Percentiles rank a stretch among this genome's conserved stretches.
Conservation (phyloP, 1,140 invertebrate genomes). For the Drosophila paulistorum region DNA sequence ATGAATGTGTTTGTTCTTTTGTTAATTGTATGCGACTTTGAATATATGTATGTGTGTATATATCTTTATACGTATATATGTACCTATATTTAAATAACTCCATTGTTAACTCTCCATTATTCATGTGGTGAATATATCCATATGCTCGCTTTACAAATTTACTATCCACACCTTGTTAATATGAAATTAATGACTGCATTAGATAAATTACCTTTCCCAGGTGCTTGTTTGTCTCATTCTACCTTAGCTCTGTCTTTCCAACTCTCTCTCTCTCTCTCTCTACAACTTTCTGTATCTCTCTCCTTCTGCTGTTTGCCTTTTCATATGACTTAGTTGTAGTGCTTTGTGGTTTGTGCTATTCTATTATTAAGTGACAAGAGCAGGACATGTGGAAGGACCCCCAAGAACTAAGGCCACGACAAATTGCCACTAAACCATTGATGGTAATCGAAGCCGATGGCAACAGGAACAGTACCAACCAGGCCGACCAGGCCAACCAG, state of each 20-base stretch:
- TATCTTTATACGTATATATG: background rate
- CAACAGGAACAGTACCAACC: background rate
- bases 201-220: conserved; percentile 68
- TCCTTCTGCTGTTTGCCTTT: background rate
- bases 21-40: no score
- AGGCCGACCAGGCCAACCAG: background rate
- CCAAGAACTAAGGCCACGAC: conserved; percentile 17
- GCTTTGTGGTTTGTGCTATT: conserved; percentile 34
- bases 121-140: conserved; percentile 10
- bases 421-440: conserved; percentile 50
- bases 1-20: background rate
- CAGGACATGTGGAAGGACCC: conserved; percentile 15
- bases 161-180: conserved; percentile 74
- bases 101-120: conserved; percentile 6
- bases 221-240: conserved; percentile 17
- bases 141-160: conserved; percentile 40
- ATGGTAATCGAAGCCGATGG: conserved; percentile 52
- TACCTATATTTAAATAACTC: conserved; percentile 3
- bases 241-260: background rate
- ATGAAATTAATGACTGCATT: conserved; percentile 79
- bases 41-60: no score
- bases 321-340: background rate
- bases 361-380: conserved; percentile 57
- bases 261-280: background rate
- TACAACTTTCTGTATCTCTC: background rate